Evolutionary conservation across 2,113 vertebrate species (phyloP).

Genomic region (Poeciliopsis occidentalis): DNA sequence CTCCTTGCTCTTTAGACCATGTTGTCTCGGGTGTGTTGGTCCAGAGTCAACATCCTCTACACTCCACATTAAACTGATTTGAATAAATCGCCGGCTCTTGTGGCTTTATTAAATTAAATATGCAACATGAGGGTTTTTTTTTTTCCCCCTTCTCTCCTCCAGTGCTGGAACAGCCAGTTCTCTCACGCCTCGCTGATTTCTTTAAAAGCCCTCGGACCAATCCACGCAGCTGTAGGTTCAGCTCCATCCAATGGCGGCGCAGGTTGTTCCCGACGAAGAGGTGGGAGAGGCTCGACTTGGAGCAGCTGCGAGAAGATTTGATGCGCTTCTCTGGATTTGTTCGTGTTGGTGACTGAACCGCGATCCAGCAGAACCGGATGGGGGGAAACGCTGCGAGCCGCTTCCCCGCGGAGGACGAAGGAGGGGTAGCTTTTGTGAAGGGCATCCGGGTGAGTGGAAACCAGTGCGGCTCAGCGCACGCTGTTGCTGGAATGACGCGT

Average conservation of each 20-base stretch:
- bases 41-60: constrained; percentile 17
- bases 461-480: too few relatives aligned
- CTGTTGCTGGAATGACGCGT: neutral
- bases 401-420: constrained; percentile 53
- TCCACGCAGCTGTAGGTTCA: constrained; percentile 39
- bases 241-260: constrained; percentile 60
- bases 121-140: neutral
- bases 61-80: constrained; percentile 6
- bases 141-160: too few relatives aligned
- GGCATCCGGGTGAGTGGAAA: constrained; percentile 79
- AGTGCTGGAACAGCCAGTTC: constrained; percentile 57
- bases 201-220: constrained; percentile 38
- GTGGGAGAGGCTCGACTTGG: constrained; percentile 33
- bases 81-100: neutral
- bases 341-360: neutral
- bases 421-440: constrained; percentile 70
- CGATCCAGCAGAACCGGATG: constrained; percentile 48
- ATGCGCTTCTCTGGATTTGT: too few relatives aligned
- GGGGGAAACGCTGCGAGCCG: constrained; percentile 74
- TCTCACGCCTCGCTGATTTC: neutral
- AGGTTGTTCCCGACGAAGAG: neutral
- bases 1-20: neutral
- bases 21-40: constrained; percentile 38
- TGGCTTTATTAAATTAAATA: neutral
- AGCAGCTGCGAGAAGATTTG: constrained; percentile 8